Evolutionary conservation across 2,888 invertebrate species (phyloP).

Genomic region (Yponomeuta evonymella): DNA sequence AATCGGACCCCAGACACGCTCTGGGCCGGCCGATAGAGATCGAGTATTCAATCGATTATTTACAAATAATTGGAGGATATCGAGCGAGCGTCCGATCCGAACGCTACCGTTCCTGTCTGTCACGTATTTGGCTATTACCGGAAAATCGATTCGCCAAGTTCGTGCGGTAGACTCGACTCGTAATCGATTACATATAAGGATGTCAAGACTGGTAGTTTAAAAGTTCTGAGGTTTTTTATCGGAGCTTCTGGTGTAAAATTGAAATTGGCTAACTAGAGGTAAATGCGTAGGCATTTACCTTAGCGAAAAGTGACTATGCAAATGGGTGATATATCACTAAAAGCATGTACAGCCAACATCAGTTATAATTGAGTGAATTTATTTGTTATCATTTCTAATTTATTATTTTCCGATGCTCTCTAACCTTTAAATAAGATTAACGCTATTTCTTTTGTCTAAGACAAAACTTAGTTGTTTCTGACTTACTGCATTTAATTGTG

Average conservation of each 20-base stretch:
- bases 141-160: slow-evolving; percentile 55
- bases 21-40: slow-evolving; percentile 43
- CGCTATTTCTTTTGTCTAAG: too few relatives aligned
- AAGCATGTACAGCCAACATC: too few relatives aligned
- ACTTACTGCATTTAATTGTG: too few relatives aligned
- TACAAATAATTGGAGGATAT: slow-evolving; percentile 52
- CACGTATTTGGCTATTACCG: slow-evolving; percentile 48
- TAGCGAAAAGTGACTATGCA: too few relatives aligned
- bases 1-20: slow-evolving; percentile 33
- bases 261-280: neutral
- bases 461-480: too few relatives aligned
- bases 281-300: too few relatives aligned
- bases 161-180: slow-evolving; percentile 60
- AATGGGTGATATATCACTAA: too few relatives aligned
- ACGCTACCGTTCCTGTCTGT: slow-evolving; percentile 41
- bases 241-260: neutral
- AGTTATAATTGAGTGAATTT: too few relatives aligned
- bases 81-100: slow-evolving; percentile 32
- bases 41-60: slow-evolving; percentile 58
- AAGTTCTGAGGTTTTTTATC: neutral
- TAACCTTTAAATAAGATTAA: too few relatives aligned
- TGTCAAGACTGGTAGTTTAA: neutral
- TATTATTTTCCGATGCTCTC: too few relatives aligned
- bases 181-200: slow-evolving; percentile 34
- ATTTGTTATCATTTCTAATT: too few relatives aligned